phyloP scores from a whole-genome alignment of 2,797 vertebrate genomes.

The Crenichthys baileyi region DNA sequence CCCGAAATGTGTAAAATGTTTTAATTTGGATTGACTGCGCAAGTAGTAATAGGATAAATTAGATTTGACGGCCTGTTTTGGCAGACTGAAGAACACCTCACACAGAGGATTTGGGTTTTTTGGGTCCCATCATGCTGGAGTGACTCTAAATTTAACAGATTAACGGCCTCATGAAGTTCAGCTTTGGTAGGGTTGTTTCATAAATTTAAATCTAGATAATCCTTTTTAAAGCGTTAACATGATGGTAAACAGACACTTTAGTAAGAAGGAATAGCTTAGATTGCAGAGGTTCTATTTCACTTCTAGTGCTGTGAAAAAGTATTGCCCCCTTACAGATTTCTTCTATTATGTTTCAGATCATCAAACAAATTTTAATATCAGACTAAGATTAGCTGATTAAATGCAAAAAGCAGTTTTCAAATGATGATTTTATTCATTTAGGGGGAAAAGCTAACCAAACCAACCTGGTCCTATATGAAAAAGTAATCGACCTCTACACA shows the following conservation, averaged over 20 bases:
- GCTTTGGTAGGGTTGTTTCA: slow-evolving; percentile 17
- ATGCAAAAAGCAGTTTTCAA: neutral
- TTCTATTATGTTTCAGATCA: neutral
- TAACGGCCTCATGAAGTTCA: slow-evolving; percentile 28
- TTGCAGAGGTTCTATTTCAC: neutral
- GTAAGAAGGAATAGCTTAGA: slow-evolving; percentile 7
- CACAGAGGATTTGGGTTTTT: slow-evolving; percentile 42
- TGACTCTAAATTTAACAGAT: slow-evolving; percentile 55
- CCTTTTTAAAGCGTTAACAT: slow-evolving; percentile 1
- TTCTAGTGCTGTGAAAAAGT: neutral
- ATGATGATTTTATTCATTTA: neutral
- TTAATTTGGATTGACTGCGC: slow-evolving; percentile 16
- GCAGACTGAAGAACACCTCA: slow-evolving; percentile 15
- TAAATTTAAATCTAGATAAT: slow-evolving; percentile 44
- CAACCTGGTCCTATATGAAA: too few relatives aligned
- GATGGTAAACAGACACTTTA: neutral
- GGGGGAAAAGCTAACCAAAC: neutral
- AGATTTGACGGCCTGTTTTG: slow-evolving; percentile 5
- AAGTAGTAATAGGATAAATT: slow-evolving; percentile 25
- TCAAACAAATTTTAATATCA: neutral
- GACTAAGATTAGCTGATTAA: neutral
- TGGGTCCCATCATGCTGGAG: slow-evolving; percentile 20
- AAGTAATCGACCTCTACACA: too few relatives aligned
- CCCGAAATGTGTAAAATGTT: neutral
- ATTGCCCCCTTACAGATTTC: neutral